These are phyloP conservation scores for Amblyraja radiata DNA, from an alignment of 2,797 vertebrate species.

Conservation along the genomic window DNA sequence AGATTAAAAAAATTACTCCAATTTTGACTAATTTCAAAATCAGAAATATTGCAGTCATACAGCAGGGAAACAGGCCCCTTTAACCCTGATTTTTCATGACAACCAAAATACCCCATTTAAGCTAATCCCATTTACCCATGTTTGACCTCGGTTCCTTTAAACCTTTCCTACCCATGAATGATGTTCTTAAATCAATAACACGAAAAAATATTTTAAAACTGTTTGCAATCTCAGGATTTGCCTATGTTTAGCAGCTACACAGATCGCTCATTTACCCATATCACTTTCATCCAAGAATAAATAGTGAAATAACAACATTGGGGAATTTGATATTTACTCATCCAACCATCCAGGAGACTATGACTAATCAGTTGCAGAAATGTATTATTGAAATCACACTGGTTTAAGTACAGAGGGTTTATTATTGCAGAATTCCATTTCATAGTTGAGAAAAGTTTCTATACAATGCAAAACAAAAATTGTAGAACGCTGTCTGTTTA, in stretches of 20 bases:
- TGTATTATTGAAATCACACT: neutral
- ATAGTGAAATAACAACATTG: neutral
- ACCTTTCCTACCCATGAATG: too few relatives aligned
- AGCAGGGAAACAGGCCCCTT: too few relatives aligned
- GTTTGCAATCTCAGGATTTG: neutral
- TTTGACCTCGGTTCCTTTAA: too few relatives aligned
- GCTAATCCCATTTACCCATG: too few relatives aligned
- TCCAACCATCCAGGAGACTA: neutral
- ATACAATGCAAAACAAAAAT: too few relatives aligned
- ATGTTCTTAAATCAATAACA: neutral
- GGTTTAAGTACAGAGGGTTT: neutral
- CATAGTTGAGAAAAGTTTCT: too few relatives aligned
- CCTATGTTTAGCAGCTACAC: neutral
- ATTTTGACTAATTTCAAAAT: neutral
- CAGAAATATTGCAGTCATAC: too few relatives aligned
- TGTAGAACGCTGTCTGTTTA: too few relatives aligned
- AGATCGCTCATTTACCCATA: neutral
- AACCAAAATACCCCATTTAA: too few relatives aligned
- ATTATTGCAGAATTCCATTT: too few relatives aligned
- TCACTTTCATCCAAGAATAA: neutral
- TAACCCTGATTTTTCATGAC: too few relatives aligned
- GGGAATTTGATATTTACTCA: neutral
- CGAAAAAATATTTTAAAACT: neutral
- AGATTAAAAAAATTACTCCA: neutral
- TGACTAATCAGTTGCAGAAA: neutral